Conservation (phyloP, 2,797 vertebrate genomes). For the Brachymystax lenok region DNA sequence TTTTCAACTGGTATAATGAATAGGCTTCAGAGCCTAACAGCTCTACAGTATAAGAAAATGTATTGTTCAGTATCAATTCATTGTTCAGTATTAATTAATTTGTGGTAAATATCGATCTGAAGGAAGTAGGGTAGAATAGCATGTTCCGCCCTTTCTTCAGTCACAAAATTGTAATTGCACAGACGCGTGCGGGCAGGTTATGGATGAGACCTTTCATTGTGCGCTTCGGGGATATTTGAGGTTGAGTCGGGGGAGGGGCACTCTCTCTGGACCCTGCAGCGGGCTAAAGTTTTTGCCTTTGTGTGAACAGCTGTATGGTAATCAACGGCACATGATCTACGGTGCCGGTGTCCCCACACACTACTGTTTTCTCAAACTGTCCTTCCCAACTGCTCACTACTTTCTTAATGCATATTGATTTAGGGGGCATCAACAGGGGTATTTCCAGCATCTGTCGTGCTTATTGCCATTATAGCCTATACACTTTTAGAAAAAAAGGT, state of each 20-base stretch:
- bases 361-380: constrained; percentile 69
- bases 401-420: constrained; percentile 39
- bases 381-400: constrained; percentile 24
- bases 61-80: no score
- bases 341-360: constrained; percentile 45
- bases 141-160: constrained; percentile 37
- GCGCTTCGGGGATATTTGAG: constrained; percentile 39
- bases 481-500: no score
- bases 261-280: no score
- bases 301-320: constrained; percentile 86
- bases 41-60: no score
- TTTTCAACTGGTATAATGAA: no score
- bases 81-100: no score
- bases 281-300: constrained; percentile 56
- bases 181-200: constrained; percentile 64
- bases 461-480: no score
- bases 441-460: constrained; percentile 60
- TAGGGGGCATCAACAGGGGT: background rate
- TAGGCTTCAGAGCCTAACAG: no score
- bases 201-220: constrained; percentile 45
- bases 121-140: constrained; percentile 43
- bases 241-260: constrained; percentile 17
- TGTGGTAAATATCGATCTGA: constrained; percentile 39
- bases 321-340: constrained; percentile 64
- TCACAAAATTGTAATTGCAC: constrained; percentile 53